Evolutionary conservation across 2,888 invertebrate genomes (phyloP).

Genomic region (Diogma glabrata): DNA sequence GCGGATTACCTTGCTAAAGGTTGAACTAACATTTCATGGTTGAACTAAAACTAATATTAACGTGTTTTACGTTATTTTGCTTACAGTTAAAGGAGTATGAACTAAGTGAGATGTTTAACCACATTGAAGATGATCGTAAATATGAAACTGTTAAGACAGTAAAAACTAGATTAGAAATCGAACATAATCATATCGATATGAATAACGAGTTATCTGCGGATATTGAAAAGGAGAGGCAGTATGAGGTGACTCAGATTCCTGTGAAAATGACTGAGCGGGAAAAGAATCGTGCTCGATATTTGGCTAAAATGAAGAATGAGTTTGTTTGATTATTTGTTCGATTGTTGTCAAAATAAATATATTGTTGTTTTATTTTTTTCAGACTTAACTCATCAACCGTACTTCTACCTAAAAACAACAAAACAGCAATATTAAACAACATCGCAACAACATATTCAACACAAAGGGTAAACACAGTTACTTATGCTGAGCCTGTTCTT

Average conservation of each 20-base stretch:
- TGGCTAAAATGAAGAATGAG: slow-evolving; percentile 37
- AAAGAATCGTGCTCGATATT: slow-evolving; percentile 33
- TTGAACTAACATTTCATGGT: slow-evolving; percentile 5
- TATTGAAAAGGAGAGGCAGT: slow-evolving; percentile 66
- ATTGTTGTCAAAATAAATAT: neutral
- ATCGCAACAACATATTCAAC: slow-evolving; percentile 55
- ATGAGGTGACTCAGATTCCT: slow-evolving; percentile 39
- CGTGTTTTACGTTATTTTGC: slow-evolving; percentile 12
- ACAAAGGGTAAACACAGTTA: slow-evolving; percentile 36
- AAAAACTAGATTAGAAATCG: slow-evolving; percentile 34
- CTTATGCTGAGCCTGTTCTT: too few relatives aligned
- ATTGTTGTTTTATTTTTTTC: neutral
- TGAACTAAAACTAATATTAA: too few relatives aligned
- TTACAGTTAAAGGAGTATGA: slow-evolving; percentile 75
- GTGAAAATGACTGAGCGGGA: slow-evolving; percentile 39
- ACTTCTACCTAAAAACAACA: slow-evolving; percentile 49
- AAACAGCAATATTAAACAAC: slow-evolving; percentile 57
- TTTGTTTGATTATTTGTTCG: slow-evolving; percentile 32
- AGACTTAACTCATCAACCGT: neutral
- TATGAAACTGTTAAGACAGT: slow-evolving; percentile 51
- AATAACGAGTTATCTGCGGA: slow-evolving; percentile 67
- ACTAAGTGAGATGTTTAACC: slow-evolving; percentile 75
- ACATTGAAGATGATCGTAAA: slow-evolving; percentile 62
- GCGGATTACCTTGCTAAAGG: too few relatives aligned
- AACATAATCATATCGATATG: slow-evolving; percentile 45